These are phyloP conservation scores for Leptinotarsa defecta DNA, from an alignment of 1,140 invertebrate genomes.

Conservation along the genomic window DNA sequence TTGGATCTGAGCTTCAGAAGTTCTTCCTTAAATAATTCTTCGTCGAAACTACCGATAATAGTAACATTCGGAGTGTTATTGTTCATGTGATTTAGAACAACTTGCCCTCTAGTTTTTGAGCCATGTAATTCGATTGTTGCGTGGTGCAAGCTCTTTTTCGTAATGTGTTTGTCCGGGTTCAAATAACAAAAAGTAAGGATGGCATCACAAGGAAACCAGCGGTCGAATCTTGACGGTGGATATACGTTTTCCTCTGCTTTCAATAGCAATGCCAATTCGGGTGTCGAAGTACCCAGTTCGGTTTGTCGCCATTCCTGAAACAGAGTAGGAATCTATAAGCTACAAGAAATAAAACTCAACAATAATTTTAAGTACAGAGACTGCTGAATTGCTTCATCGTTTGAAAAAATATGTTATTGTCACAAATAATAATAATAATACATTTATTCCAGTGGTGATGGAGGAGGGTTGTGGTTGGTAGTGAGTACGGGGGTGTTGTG, in stretches of 20 bases:
- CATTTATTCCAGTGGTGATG: no score
- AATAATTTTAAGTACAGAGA: background rate
- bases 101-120: constrained; percentile 64
- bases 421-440: no score
- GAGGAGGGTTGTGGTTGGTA: no score
- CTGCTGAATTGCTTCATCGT: constrained; percentile 11
- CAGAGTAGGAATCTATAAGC: background rate
- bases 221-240: constrained; percentile 44
- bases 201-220: constrained; percentile 63
- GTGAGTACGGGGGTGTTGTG: no score
- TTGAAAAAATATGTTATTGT: constrained; percentile 16
- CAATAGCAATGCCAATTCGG: constrained; percentile 61
- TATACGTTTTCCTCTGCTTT: constrained; percentile 59
- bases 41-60: constrained; percentile 61
- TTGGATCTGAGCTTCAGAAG: constrained; percentile 11
- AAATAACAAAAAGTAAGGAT: constrained; percentile 61
- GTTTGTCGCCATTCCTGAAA: constrained; percentile 64
- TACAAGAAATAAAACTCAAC: no score
- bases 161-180: constrained; percentile 52
- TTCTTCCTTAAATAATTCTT: constrained; percentile 56
- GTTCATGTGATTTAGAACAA: constrained; percentile 64
- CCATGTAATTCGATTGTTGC: constrained; percentile 64
- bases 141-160: constrained; percentile 52
- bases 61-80: constrained; percentile 60
- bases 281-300: constrained; percentile 56